Percentiles rank a stretch among this genome's conserved stretches.
Conservation (phyloP, 2,113 vertebrate species). For the Stomatorhinus ivindoensis region DNA sequence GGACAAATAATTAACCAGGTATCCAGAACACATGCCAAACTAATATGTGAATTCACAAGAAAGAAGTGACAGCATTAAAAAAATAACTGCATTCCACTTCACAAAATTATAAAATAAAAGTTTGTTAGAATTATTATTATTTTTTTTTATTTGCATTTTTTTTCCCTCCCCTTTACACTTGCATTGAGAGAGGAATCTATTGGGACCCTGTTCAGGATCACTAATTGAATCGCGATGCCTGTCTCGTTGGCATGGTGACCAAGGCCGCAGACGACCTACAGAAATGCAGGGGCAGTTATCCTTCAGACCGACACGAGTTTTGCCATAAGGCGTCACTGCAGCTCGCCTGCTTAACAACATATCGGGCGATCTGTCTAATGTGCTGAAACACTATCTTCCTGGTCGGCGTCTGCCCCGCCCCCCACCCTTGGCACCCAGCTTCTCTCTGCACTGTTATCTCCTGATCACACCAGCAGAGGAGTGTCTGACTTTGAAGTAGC, state of each 20-base stretch:
- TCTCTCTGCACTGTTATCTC: constrained; percentile 23
- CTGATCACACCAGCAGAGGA: constrained; percentile 13
- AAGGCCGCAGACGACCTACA: neutral
- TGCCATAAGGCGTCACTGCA: neutral
- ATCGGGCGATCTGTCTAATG: neutral
- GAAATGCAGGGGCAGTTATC: neutral
- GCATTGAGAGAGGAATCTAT: neutral
- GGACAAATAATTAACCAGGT: neutral
- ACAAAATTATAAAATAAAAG: neutral
- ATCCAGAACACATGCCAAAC: neutral
- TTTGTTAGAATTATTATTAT: neutral
- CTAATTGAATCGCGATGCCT: neutral
- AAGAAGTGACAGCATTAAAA: neutral
- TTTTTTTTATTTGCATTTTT: neutral
- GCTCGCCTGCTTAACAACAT: neutral
- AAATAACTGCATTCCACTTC: neutral
- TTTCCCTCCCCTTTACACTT: neutral
- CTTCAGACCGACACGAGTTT: neutral
- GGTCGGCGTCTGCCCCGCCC: neutral
- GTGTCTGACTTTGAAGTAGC: constrained; percentile 12
- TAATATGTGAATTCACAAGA: neutral
- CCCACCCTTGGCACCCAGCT: neutral
- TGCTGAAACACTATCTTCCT: neutral
- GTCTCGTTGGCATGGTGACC: neutral
- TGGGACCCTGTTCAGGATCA: neutral